Evolutionary conservation across 1,140 invertebrate genomes (phyloP).

Genomic region (Caenorhabditis latens): DNA sequence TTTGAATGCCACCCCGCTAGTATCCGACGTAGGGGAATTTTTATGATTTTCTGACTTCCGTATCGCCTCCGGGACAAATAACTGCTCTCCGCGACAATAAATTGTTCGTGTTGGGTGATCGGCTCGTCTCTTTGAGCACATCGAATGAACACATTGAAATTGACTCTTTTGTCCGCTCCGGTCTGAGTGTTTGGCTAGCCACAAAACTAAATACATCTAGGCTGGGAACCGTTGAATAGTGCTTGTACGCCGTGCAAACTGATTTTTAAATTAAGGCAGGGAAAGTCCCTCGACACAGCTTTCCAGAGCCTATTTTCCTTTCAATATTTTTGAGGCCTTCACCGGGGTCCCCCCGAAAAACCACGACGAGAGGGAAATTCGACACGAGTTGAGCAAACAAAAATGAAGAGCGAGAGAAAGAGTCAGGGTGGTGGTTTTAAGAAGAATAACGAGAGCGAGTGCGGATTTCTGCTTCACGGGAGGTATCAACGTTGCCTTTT

Average conservation of each 20-base stretch:
- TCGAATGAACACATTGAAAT: neutral
- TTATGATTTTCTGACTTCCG: too few relatives aligned
- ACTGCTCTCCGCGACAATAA: too few relatives aligned
- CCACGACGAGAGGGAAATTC: constrained; percentile 42
- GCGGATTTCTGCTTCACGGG: neutral
- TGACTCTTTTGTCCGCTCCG: neutral
- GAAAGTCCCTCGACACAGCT: neutral
- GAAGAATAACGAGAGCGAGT: neutral
- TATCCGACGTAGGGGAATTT: too few relatives aligned
- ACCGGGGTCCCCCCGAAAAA: constrained; percentile 1
- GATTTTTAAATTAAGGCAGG: neutral
- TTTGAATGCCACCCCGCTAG: too few relatives aligned
- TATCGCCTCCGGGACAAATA: too few relatives aligned
- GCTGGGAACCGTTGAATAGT: too few relatives aligned
- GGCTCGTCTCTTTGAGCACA: neutral
- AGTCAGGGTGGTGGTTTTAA: constrained; percentile 2
- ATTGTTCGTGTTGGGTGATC: neutral
- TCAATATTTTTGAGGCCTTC: constrained; percentile 10
- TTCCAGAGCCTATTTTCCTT: neutral
- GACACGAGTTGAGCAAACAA: constrained; percentile 53
- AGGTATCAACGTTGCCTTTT: constrained; percentile 2
- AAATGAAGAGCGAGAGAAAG: constrained; percentile 36
- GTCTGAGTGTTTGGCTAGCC: neutral
- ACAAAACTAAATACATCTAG: neutral
- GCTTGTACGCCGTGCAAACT: neutral